Conservation (phyloP, 2,888 invertebrate species). For the Tetrapedia diversipes region DNA sequence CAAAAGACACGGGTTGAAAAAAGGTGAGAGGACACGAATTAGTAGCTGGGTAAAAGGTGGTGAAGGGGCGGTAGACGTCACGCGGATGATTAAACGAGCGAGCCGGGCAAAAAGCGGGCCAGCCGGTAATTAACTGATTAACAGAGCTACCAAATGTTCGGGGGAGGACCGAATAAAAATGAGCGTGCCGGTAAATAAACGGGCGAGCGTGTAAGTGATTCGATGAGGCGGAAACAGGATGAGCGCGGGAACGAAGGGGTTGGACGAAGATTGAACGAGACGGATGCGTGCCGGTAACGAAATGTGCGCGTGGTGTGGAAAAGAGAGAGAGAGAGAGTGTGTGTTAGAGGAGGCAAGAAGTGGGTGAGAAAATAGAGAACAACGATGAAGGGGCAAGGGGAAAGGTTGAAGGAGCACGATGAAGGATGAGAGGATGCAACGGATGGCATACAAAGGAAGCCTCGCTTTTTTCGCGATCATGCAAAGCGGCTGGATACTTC, state of each 20-base stretch:
- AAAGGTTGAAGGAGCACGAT: constrained; percentile 33
- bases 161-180: not conserved
- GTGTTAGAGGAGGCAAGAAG: constrained; percentile 7
- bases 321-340: not conserved
- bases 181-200: constrained; percentile 5
- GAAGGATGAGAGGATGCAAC: constrained; percentile 35
- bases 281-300: not conserved
- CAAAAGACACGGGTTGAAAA: no score
- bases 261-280: constrained; percentile 9
- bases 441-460: constrained; percentile 44
- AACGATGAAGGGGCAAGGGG: not conserved
- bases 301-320: not conserved
- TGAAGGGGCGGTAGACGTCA: no score
- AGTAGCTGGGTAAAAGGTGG: no score
- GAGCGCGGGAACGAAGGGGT: not conserved
- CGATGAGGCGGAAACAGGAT: not conserved
- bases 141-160: not conserved
- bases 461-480: constrained; percentile 51
- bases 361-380: constrained; percentile 26
- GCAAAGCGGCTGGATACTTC: constrained; percentile 40
- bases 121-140: constrained; percentile 4
- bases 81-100: no score
- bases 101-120: not conserved
- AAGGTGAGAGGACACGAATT: no score
- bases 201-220: not conserved